Evolutionary conservation across 2,113 vertebrate genomes (phyloP).

Genomic region (Gopherus evgoodei): DNA sequence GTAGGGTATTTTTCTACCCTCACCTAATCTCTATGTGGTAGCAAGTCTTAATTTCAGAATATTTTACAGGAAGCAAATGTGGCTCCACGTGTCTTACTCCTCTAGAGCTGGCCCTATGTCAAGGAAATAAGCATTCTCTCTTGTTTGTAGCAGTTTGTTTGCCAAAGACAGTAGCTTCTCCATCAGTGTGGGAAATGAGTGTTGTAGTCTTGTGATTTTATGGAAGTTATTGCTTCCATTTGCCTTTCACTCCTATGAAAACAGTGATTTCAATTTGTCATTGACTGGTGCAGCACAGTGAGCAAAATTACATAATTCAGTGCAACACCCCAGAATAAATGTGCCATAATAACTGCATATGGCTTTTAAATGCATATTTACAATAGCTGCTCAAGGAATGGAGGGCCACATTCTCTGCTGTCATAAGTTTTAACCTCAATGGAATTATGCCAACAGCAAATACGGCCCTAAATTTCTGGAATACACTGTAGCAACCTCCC

Average conservation of each 20-base stretch:
- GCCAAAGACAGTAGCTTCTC: neutral
- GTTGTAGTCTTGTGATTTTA: constrained; percentile 26
- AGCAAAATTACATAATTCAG: constrained; percentile 50
- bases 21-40: neutral
- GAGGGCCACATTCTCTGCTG: neutral
- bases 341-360: neutral
- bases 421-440: neutral
- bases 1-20: neutral
- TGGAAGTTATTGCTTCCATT: neutral
- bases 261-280: constrained; percentile 29
- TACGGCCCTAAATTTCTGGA: neutral
- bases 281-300: neutral
- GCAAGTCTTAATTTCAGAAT: neutral
- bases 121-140: constrained; percentile 49
- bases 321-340: constrained; percentile 2
- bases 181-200: neutral
- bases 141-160: neutral
- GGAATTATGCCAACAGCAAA: neutral
- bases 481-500: neutral
- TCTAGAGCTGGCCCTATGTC: constrained; percentile 3
- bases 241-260: constrained; percentile 30
- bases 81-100: neutral
- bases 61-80: neutral
- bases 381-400: neutral
- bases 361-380: neutral